Evolutionary conservation across 1,140 invertebrate genomes (phyloP).

Genomic region (Neocloeon triangulifer): DNA sequence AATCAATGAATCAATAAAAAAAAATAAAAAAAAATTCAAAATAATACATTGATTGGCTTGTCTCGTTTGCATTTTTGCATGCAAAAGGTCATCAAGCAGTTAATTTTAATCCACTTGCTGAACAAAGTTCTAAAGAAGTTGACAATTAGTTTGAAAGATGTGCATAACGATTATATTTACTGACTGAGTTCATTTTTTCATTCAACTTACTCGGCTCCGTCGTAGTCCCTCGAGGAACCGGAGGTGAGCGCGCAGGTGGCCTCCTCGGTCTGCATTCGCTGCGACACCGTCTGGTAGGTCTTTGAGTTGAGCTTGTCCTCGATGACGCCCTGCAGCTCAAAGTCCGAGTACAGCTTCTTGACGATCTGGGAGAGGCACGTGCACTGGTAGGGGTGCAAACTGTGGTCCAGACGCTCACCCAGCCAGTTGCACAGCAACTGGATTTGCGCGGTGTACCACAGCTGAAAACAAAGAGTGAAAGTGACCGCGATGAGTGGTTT

Average conservation of each 20-base stretch:
- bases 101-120: too few relatives aligned
- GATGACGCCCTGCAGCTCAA: slow-evolving; percentile 94
- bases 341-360: slow-evolving; percentile 98
- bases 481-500: too few relatives aligned
- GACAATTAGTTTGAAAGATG: too few relatives aligned
- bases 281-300: slow-evolving; percentile 79
- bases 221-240: slow-evolving; percentile 39
- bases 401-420: slow-evolving; percentile 77
- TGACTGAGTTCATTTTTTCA: too few relatives aligned
- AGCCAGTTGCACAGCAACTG: slow-evolving; percentile 89
- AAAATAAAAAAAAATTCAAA: too few relatives aligned
- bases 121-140: too few relatives aligned
- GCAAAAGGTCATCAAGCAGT: too few relatives aligned
- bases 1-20: too few relatives aligned
- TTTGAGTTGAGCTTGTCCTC: slow-evolving; percentile 96
- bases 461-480: slow-evolving; percentile 29
- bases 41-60: too few relatives aligned
- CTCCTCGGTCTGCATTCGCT: slow-evolving; percentile 90
- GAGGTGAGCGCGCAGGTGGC: slow-evolving; percentile 77
- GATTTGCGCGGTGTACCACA: slow-evolving; percentile 92
- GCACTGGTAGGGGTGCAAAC: slow-evolving; percentile 89
- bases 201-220: slow-evolving; percentile 17
- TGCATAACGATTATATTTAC: too few relatives aligned
- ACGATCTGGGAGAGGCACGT: slow-evolving; percentile 90
- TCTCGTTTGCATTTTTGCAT: too few relatives aligned